Conservation (phyloP, 2,888 invertebrate genomes). For the Anaspis maculata region DNA sequence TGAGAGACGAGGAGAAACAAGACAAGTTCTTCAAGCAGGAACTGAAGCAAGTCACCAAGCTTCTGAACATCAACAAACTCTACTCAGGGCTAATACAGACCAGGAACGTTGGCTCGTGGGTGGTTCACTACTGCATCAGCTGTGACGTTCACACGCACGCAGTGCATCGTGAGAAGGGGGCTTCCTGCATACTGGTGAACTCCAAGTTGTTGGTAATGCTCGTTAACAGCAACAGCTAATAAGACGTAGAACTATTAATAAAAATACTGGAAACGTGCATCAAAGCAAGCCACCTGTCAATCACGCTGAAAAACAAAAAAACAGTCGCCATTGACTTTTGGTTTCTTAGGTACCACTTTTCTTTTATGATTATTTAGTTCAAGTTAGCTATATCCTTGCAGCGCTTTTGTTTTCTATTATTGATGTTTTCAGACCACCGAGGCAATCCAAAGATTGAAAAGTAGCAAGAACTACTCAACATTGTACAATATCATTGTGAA, state of each 20-base stretch:
- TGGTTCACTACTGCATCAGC: constrained; percentile 54
- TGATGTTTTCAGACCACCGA: constrained; percentile 19
- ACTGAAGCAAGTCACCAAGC: constrained; percentile 46
- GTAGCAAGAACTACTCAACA: constrained; percentile 59
- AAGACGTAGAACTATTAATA: not conserved
- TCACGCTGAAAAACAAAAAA: too few relatives aligned
- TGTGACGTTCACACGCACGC: constrained; percentile 59
- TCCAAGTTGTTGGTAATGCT: constrained; percentile 50
- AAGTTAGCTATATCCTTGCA: too few relatives aligned
- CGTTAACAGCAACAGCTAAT: not conserved
- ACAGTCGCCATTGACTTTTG: too few relatives aligned
- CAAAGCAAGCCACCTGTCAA: too few relatives aligned
- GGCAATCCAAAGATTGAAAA: constrained; percentile 52
- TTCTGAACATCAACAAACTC: constrained; percentile 47
- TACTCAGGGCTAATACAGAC: constrained; percentile 52
- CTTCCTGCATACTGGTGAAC: constrained; percentile 47
- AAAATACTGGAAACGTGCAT: too few relatives aligned
- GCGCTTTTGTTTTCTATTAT: too few relatives aligned
- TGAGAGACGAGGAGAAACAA: constrained; percentile 51
- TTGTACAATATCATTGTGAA: constrained; percentile 63
- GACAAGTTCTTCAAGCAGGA: constrained; percentile 63
- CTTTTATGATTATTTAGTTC: too few relatives aligned
- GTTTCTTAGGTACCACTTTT: too few relatives aligned
- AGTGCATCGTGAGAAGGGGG: constrained; percentile 48
- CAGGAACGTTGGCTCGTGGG: constrained; percentile 52